Conservation (phyloP, 2,113 vertebrate species). For the Lucifuga dentata region DNA sequence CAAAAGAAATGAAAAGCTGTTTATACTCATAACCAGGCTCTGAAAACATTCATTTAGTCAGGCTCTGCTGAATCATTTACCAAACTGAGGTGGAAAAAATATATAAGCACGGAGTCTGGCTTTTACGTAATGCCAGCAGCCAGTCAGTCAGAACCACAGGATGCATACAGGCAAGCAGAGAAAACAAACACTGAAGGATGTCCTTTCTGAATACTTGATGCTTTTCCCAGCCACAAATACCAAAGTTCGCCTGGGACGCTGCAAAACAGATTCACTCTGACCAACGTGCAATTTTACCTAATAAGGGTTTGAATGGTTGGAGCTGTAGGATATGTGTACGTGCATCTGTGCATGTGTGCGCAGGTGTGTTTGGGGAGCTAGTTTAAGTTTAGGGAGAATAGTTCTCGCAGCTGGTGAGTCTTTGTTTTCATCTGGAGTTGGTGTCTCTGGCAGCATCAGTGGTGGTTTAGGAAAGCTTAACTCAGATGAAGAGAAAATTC, state of each 20-base stretch:
- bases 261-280: conserved; percentile 72
- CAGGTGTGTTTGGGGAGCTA: conserved; percentile 15
- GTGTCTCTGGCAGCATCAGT: conserved; percentile 32
- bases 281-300: conserved; percentile 66
- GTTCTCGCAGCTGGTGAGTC: conserved; percentile 57
- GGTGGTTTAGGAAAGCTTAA: conserved; percentile 51
- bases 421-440: conserved; percentile 55
- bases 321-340: conserved; percentile 33
- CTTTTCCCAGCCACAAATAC: conserved; percentile 77
- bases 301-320: conserved; percentile 60
- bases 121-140: conserved; percentile 74
- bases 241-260: conserved; percentile 59
- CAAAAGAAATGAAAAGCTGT: conserved; percentile 42
- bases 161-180: conserved; percentile 70
- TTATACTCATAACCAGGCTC: conserved; percentile 55
- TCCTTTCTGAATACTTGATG: conserved; percentile 77
- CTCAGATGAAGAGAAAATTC: conserved; percentile 55
- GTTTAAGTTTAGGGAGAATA: conserved; percentile 26
- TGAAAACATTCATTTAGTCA: conserved; percentile 69
- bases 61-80: conserved; percentile 77
- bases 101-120: conserved; percentile 63
- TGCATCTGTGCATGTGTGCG: conserved; percentile 35
- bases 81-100: conserved; percentile 72
- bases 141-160: conserved; percentile 66
- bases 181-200: conserved; percentile 79